Percentiles rank a stretch among this genome's conserved stretches.
Conservation (phyloP, 2,797 vertebrate species). For the Parauchenoglanis ngamensis region DNA sequence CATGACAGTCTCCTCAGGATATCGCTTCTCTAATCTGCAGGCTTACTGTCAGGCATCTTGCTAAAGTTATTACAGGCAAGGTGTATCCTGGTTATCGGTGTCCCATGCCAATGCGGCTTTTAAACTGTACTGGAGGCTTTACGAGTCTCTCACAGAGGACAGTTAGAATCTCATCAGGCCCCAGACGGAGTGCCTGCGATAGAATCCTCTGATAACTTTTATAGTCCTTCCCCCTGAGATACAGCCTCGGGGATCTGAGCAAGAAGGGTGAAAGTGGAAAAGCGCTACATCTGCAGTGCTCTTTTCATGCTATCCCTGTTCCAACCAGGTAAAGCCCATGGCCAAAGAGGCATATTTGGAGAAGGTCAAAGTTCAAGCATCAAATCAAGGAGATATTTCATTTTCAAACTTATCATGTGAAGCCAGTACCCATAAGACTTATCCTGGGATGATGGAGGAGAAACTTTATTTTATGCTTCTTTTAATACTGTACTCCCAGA, state of each 20-base stretch:
- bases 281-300: not conserved
- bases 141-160: conserved; percentile 53
- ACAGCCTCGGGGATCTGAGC: conserved; percentile 33
- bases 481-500: not conserved
- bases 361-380: conserved; percentile 12
- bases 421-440: not conserved
- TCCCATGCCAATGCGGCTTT: conserved; percentile 41
- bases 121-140: conserved; percentile 56
- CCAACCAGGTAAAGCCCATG: not conserved
- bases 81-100: conserved; percentile 47
- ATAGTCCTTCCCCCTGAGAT: conserved; percentile 50
- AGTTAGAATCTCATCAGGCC: conserved; percentile 58
- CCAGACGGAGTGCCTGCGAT: conserved; percentile 53
- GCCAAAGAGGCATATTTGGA: conserved; percentile 3
- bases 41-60: conserved; percentile 37
- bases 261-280: conserved; percentile 7
- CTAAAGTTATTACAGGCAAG: conserved; percentile 51
- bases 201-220: conserved; percentile 57
- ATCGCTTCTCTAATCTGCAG: conserved; percentile 44
- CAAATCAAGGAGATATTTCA: conserved; percentile 16
- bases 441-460: not conserved
- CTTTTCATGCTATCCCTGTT: not conserved
- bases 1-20: conserved; percentile 28
- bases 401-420: not conserved
- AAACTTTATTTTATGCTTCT: not conserved